Conservation (phyloP, 2,888 invertebrate genomes). For the Apodemia duryi region DNA sequence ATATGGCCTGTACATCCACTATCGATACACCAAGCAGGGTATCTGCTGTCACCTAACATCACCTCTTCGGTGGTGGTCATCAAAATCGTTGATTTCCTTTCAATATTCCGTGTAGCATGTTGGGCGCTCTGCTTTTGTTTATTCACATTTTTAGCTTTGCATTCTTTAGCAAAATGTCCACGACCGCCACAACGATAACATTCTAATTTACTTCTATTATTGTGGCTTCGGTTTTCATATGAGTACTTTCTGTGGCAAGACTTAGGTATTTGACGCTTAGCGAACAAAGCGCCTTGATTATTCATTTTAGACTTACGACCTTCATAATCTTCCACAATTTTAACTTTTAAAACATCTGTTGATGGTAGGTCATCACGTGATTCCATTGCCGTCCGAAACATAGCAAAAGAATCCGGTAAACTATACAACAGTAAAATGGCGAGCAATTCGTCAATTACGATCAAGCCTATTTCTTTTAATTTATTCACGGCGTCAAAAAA, state of each 20-base stretch:
- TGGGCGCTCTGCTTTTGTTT: slow-evolving; percentile 2
- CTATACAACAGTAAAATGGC: slow-evolving; percentile 27
- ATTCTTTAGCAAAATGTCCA: slow-evolving; percentile 24
- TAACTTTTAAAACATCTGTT: slow-evolving; percentile 27
- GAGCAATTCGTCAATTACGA: slow-evolving; percentile 24
- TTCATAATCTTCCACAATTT: slow-evolving; percentile 21
- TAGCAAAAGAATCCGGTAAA: slow-evolving; percentile 29
- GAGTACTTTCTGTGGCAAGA: neutral
- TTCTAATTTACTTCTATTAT: slow-evolving; percentile 17
- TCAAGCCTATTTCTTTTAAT: slow-evolving; percentile 25
- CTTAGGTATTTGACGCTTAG: neutral
- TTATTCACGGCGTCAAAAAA: slow-evolving; percentile 26
- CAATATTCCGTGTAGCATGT: slow-evolving; percentile 15
- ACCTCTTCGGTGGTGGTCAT: slow-evolving; percentile 19
- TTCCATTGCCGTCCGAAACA: slow-evolving; percentile 32
- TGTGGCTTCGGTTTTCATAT: slow-evolving; percentile 21
- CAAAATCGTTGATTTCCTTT: slow-evolving; percentile 18
- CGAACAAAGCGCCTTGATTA: neutral
- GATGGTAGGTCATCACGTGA: slow-evolving; percentile 30
- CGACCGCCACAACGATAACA: slow-evolving; percentile 24
- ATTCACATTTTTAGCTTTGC: slow-evolving; percentile 14
- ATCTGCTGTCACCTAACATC: slow-evolving; percentile 10
- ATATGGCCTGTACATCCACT: slow-evolving; percentile 28
- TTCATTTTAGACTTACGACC: neutral
- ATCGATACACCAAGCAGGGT: slow-evolving; percentile 24